A percentile compares a stretch with the other conserved stretches of the same genome.
Evolutionary conservation across 2,797 vertebrate species (phyloP).

Genomic region (Glossophaga mutica): DNA sequence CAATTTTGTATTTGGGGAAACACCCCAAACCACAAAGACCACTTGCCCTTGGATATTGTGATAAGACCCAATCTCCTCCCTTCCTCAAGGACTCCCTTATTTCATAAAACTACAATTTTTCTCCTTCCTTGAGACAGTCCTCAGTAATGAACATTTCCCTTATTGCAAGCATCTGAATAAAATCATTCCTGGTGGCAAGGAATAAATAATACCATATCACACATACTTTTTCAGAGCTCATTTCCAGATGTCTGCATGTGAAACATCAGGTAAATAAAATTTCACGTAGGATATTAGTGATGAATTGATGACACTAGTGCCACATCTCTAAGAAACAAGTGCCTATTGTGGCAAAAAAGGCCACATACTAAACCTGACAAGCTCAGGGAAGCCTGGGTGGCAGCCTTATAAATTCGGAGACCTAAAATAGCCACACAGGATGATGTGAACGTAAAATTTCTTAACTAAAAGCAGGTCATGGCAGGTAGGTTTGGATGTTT

Average conservation of each 20-base stretch:
- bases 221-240: neutral
- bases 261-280: neutral
- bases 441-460: neutral
- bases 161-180: neutral
- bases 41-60: neutral
- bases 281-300: neutral
- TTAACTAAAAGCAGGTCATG: neutral
- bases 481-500: neutral
- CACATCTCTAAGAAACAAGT: neutral
- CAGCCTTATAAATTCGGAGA: neutral
- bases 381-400: neutral
- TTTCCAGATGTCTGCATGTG: neutral
- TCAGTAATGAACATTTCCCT: neutral
- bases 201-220: neutral
- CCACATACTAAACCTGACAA: neutral
- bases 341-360: neutral
- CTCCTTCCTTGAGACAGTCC: neutral
- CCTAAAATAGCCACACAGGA: neutral
- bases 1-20: neutral
- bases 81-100: neutral
- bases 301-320: neutral
- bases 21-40: neutral
- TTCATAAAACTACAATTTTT: neutral
- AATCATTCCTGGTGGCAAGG: neutral
- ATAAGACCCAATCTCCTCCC: rapidly evolving